phyloP scores from a whole-genome alignment of 2,888 invertebrate species.

The Cylloceria caligata region DNA sequence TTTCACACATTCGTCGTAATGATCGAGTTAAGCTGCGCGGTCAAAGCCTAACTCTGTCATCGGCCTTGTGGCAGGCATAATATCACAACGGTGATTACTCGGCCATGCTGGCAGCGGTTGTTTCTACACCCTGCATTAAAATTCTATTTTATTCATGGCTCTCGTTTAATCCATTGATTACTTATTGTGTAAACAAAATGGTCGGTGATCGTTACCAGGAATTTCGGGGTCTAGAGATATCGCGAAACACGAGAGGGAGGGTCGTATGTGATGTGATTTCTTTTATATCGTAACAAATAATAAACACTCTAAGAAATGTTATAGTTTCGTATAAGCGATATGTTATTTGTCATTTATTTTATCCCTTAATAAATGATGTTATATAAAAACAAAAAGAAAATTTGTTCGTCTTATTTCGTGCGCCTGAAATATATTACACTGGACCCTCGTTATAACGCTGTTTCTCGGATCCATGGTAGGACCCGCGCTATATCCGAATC shows the following conservation, averaged over 20 bases:
- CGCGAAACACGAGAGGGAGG: slow-evolving; percentile 72
- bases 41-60: slow-evolving; percentile 80
- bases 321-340: slow-evolving; percentile 85
- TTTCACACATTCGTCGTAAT: slow-evolving; percentile 66
- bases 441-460: no score
- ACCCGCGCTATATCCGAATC: no score
- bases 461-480: no score
- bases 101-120: neutral
- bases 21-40: slow-evolving; percentile 82
- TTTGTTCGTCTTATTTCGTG: slow-evolving; percentile 33
- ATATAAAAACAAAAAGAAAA: slow-evolving; percentile 82
- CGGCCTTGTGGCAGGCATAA: slow-evolving; percentile 42
- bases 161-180: neutral
- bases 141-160: slow-evolving; percentile 4
- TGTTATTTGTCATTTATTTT: slow-evolving; percentile 85
- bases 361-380: slow-evolving; percentile 85
- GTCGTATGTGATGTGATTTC: slow-evolving; percentile 84
- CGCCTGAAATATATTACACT: no score
- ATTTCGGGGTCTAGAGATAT: slow-evolving; percentile 28
- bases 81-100: neutral
- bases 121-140: neutral
- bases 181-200: slow-evolving; percentile 4
- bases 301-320: slow-evolving; percentile 84
- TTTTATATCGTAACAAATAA: slow-evolving; percentile 84
- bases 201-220: slow-evolving; percentile 47